phyloP scores from a whole-genome alignment of 2,888 invertebrate genomes.

The Drosophila anomalata region DNA sequence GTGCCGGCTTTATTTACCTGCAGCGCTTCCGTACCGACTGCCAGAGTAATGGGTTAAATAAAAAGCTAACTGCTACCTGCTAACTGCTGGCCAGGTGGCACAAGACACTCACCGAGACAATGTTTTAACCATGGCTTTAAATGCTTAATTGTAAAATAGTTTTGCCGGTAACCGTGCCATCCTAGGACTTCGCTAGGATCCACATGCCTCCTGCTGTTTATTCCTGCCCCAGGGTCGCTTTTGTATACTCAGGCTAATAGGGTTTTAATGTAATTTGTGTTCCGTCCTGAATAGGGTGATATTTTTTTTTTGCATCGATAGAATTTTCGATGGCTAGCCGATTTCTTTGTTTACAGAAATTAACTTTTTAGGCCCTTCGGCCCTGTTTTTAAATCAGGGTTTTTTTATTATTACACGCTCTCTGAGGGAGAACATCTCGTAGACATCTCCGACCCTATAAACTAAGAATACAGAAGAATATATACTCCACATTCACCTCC shows the following conservation, averaged over 20 bases:
- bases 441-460: too few relatives aligned
- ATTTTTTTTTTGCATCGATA: constrained; percentile 8
- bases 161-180: constrained; percentile 29
- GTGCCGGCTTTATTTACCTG: constrained; percentile 48
- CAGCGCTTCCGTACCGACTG: constrained; percentile 18
- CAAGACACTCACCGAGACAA: constrained; percentile 27
- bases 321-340: not conserved
- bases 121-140: constrained; percentile 54
- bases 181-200: not conserved
- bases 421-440: too few relatives aligned
- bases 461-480: too few relatives aligned
- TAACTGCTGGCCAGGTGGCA: constrained; percentile 36
- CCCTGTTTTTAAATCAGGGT: not conserved
- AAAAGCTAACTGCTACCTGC: constrained; percentile 50
- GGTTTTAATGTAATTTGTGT: constrained; percentile 38
- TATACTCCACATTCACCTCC: too few relatives aligned
- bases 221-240: constrained; percentile 4
- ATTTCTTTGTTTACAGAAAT: constrained; percentile 1
- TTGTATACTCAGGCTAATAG: constrained; percentile 16
- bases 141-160: constrained; percentile 60
- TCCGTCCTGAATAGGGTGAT: not conserved
- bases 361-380: not conserved
- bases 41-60: constrained; percentile 54
- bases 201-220: constrained; percentile 17
- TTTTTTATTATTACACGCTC: not conserved